Base-by-base conservation (phyloP, 2,888 invertebrate species). In the Suillia variegata region DNA sequence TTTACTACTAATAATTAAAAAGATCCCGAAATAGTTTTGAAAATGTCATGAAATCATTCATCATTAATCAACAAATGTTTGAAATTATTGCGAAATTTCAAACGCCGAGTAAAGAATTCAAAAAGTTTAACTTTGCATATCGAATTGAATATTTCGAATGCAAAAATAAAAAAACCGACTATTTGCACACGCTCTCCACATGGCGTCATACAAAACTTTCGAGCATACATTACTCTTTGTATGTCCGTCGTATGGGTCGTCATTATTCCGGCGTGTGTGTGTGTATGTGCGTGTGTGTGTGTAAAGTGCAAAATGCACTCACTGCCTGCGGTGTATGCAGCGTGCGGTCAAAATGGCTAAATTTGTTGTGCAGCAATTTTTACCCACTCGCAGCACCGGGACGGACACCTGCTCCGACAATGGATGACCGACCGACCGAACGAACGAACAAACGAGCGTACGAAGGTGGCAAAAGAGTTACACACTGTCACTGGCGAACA, bases 341-440 rank as follows among this genome's bases (percentile, higher is more conserved):
- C 59, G 66, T 75, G 76, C 68, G 78, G 76, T 77, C 69, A 70
- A 73, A 70, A 75, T 71, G 70, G 73, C 69, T 71, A 70, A 71
- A 77, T 76, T n/a, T 65, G 64, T 62, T 63, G 63, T 58, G 13
- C 45, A 18, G 45, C 45, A 45, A 45, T 4, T 17, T 13, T 15
- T 24, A 42, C 54, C 54, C 45, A 45, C 42, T 21, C 42, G 26
- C 3, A 24, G 10, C 22, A 24, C 10, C 50, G 50, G 22, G 50
- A 6, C 5, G 6, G 31, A 31, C 6, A 6, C 31, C 31, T 31
- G 31, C 31, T 31, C 6, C 31, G 13, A 50, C 6, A 24, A 6
- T 6, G 24, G 10, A 12, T 13, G 26, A 24, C n/a, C 24, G 13
- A 24, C 8, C 10, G 6, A 17, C 15, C 24, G 31, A 12, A n/a